Evolutionary conservation across 1,140 invertebrate species (phyloP).

Genomic region (Bactericera cockerelli): DNA sequence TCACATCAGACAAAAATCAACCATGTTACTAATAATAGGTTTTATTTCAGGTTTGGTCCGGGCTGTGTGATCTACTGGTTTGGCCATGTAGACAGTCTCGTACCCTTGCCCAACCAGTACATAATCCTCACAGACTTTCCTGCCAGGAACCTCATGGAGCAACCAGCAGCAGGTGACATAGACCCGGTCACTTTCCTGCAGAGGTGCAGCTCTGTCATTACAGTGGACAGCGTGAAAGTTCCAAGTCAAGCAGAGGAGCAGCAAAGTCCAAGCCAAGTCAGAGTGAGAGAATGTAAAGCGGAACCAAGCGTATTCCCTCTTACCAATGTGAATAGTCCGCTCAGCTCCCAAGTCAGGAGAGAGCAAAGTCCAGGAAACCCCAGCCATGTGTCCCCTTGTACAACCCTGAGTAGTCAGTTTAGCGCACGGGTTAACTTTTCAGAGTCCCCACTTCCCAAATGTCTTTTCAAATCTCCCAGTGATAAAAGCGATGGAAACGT

Average conservation of each 20-base stretch:
- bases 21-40: no score
- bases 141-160: background rate
- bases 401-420: no score
- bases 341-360: no score
- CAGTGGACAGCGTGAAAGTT: background rate
- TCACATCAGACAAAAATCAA: no score
- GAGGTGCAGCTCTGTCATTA: background rate
- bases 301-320: no score
- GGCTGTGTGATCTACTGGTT: conserved; percentile 3
- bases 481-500: no score
- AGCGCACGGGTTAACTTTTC: no score
- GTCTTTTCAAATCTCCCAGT: no score
- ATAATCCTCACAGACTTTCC: background rate
- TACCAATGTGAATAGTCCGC: no score
- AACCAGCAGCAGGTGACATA: background rate
- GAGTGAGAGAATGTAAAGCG: background rate
- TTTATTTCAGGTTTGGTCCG: conserved; percentile 3
- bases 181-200: background rate
- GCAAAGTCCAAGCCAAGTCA: background rate
- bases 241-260: background rate
- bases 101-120: background rate
- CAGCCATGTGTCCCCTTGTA: no score
- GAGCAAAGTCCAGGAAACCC: no score
- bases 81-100: background rate
- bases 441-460: no score